Percentiles rank a stretch among this genome's conserved stretches.
phyloP scores from a whole-genome alignment of 2,888 invertebrate genomes.

The Liodrosophila aerea region DNA sequence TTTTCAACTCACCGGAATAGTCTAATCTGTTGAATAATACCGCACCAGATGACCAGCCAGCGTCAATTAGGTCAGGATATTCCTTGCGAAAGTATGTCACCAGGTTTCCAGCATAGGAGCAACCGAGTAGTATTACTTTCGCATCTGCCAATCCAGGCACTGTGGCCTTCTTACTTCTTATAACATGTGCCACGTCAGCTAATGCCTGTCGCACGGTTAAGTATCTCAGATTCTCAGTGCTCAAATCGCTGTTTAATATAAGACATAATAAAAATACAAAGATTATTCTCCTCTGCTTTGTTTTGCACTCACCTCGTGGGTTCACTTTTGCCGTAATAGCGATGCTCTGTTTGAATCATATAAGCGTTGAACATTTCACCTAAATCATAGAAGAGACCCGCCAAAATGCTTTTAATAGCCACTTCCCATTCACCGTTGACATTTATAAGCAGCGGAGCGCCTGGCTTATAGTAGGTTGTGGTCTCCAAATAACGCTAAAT shows the following conservation, averaged over 20 bases:
- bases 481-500: constrained; percentile 22
- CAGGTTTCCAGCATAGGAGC: constrained; percentile 36
- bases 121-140: constrained; percentile 43
- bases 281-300: too few species aligned
- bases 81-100: constrained; percentile 30
- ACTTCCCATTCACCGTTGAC: constrained; percentile 40
- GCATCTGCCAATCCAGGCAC: constrained; percentile 16
- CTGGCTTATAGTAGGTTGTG: constrained; percentile 25
- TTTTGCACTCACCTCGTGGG: constrained; percentile 70
- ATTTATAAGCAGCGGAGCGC: constrained; percentile 34
- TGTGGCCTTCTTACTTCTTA: constrained; percentile 25
- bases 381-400: constrained; percentile 22
- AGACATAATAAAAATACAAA: too few species aligned
- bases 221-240: constrained; percentile 31
- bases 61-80: constrained; percentile 36
- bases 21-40: constrained; percentile 17
- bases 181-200: constrained; percentile 43
- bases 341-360: constrained; percentile 89
- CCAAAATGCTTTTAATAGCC: neutral
- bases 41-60: constrained; percentile 30
- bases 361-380: constrained; percentile 82
- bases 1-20: constrained; percentile 22
- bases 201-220: constrained; percentile 29
- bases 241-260: constrained; percentile 9
- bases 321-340: constrained; percentile 89